These are phyloP conservation scores for Girardinichthys multiradiatus DNA, from an alignment of 2,113 vertebrate species.

Conservation along the genomic window DNA sequence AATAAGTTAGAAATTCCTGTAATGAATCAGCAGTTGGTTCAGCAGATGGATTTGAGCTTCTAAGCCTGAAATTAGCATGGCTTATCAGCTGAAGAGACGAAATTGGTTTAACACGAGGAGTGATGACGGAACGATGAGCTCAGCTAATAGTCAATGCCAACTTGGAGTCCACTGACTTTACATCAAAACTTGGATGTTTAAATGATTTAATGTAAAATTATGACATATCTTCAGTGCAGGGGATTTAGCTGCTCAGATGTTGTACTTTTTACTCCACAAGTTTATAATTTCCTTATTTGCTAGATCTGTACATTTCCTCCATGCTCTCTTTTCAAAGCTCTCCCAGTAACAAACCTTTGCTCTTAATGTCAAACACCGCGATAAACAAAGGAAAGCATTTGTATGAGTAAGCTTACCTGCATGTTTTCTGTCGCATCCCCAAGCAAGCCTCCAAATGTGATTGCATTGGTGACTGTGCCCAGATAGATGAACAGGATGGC, in stretches of 20 bases:
- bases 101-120: constrained; percentile 9
- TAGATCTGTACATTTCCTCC: not conserved
- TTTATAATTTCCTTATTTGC: too few relatives aligned
- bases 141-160: not conserved
- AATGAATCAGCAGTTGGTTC: constrained; percentile 38
- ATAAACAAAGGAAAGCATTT: not conserved
- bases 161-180: not conserved
- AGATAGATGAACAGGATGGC: constrained; percentile 97
- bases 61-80: constrained; percentile 54
- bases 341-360: too few relatives aligned
- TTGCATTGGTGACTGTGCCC: constrained; percentile 97
- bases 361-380: not conserved
- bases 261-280: too few relatives aligned
- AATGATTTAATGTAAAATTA: not conserved
- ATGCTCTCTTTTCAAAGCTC: too few relatives aligned
- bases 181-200: not conserved
- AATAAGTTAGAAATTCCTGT: not conserved
- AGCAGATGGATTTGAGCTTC: constrained; percentile 53
- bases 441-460: constrained; percentile 96
- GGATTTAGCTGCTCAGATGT: not conserved
- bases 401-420: constrained; percentile 84
- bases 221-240: not conserved
- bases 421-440: constrained; percentile 98
- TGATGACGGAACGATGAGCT: not conserved
- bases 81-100: constrained; percentile 43